Evolutionary conservation across 1,140 invertebrate genomes (phyloP).

Genomic region (Cryptotermes secundus): DNA sequence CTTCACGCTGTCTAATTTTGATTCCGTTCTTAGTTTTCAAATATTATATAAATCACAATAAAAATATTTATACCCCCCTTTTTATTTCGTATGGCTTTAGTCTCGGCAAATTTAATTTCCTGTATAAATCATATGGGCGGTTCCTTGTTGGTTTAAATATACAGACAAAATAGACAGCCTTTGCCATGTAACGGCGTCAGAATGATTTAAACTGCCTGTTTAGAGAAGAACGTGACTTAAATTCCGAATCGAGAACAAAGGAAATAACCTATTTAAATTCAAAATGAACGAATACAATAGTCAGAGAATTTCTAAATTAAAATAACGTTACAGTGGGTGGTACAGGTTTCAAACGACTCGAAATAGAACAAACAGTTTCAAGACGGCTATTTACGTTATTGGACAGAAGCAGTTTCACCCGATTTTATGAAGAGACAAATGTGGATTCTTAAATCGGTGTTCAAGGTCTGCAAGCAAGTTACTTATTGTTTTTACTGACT

Average conservation of each 20-base stretch:
- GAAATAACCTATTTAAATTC: not conserved
- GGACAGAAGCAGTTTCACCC: not conserved
- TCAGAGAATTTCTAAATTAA: not conserved
- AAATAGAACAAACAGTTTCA: not conserved
- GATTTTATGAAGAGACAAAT: not conserved
- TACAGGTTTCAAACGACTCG: too few species aligned
- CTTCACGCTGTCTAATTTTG: too few species aligned
- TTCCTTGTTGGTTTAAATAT: too few species aligned
- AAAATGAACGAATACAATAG: not conserved
- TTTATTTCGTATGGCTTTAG: too few species aligned
- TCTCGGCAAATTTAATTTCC: too few species aligned
- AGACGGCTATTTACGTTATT: not conserved
- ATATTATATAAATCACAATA: too few species aligned
- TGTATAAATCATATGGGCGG: too few species aligned
- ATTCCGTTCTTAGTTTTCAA: too few species aligned
- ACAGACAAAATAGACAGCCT: too few species aligned
- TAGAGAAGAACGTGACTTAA: not conserved
- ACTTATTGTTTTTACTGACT: not conserved
- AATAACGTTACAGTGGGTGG: not conserved
- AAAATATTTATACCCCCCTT: too few species aligned
- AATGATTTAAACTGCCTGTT: not conserved
- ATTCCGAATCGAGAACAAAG: not conserved
- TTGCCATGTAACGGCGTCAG: not conserved
- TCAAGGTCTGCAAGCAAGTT: not conserved
- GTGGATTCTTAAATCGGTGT: not conserved